A percentile compares a stretch with the other conserved stretches of the same genome.
These are phyloP conservation scores for Gymnocheta viridis DNA, from an alignment of 2,888 invertebrate species.

Conservation along the genomic window DNA sequence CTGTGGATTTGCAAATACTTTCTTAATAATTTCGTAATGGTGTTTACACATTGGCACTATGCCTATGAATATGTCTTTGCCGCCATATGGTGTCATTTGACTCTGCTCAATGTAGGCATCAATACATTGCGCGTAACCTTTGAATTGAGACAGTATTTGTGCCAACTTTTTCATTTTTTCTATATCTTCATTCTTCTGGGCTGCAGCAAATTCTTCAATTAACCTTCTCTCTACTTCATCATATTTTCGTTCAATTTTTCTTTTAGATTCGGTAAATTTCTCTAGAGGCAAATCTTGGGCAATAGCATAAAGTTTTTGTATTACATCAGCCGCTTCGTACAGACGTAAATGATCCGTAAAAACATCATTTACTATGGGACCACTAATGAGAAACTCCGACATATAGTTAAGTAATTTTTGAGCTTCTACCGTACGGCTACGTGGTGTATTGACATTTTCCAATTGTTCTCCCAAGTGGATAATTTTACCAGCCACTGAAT, in stretches of 20 bases:
- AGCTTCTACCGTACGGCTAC: constrained; percentile 97
- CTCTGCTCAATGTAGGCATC: constrained; percentile 98
- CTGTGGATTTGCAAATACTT: constrained; percentile 97
- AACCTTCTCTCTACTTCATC: constrained; percentile 94
- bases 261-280: constrained; percentile 92
- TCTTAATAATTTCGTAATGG: constrained; percentile 91
- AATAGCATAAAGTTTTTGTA: constrained; percentile 97
- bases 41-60: constrained; percentile 94
- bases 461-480: constrained; percentile 99
- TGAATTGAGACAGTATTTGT: constrained; percentile 95
- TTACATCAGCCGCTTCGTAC: constrained; percentile 97
- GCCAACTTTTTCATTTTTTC: constrained; percentile 96
- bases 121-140: constrained; percentile 97
- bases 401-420: constrained; percentile 95
- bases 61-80: constrained; percentile 94
- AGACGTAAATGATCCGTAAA: constrained; percentile 91
- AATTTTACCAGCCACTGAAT: constrained; percentile 98
- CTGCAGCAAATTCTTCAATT: constrained; percentile 96
- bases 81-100: constrained; percentile 93
- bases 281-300: constrained; percentile 96
- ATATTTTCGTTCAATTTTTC: constrained; percentile 93
- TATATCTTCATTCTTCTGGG: constrained; percentile 92
- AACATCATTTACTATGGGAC: constrained; percentile 91
- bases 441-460: constrained; percentile 96
- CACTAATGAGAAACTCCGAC: constrained; percentile 94